A percentile compares a stretch with the other conserved stretches of the same genome.
Evolutionary conservation across 2,113 vertebrate species (phyloP).

Genomic region (Calyptomena viridis): DNA sequence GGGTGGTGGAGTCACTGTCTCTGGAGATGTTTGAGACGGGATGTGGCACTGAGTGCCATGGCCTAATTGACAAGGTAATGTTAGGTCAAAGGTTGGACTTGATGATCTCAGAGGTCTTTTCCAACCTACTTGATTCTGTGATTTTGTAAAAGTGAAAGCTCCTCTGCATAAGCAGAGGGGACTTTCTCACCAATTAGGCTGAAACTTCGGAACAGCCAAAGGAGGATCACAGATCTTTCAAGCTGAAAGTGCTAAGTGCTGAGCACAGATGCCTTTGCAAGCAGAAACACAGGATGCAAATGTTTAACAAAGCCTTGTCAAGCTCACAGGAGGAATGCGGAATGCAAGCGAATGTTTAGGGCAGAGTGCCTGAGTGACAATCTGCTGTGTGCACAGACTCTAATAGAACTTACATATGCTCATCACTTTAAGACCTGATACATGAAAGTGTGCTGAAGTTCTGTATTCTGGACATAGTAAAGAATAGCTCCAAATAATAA

Average conservation of each 20-base stretch:
- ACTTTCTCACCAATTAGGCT: not conserved
- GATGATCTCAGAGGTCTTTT: no score
- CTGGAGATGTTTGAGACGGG: no score
- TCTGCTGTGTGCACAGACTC: not conserved
- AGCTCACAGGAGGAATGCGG: not conserved
- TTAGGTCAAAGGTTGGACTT: no score
- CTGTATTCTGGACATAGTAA: not conserved
- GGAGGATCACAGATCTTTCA: not conserved
- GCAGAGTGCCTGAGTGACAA: not conserved
- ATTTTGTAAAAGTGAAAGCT: not conserved
- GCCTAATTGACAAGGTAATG: no score
- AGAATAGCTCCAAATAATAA: not conserved
- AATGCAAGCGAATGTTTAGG: not conserved
- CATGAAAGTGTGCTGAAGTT: not conserved
- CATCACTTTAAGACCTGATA: not conserved
- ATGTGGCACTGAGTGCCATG: no score
- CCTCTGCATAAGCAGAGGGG: not conserved
- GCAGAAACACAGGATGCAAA: not conserved
- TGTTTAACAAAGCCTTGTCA: not conserved
- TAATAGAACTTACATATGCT: not conserved
- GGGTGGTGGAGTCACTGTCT: no score
- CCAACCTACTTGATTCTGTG: no score
- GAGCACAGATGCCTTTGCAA: not conserved
- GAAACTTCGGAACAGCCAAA: not conserved
- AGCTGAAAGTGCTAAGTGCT: not conserved